Evolutionary conservation across 1,140 invertebrate species (phyloP), one percentile per base, ranked within the genome.

Genomic region (Apis laboriosa): DNA sequence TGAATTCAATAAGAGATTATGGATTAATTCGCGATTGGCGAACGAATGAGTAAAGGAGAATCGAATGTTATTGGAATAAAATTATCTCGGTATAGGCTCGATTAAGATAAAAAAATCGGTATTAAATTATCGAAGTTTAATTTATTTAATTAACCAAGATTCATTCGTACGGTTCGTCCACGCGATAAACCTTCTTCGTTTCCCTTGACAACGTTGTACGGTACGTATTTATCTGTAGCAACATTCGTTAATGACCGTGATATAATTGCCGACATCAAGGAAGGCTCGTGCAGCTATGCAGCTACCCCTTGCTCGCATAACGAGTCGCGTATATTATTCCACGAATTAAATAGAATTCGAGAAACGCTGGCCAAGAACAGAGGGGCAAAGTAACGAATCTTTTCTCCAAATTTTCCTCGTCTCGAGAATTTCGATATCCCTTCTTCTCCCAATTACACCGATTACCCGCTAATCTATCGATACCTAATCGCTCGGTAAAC

Each of bases 201-300:
- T 7, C 60, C 21, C 71, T 49, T 64, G 70, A 74, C 34, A 17
- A 64, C 51, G 60, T 58, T 58, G 68, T 58, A 68, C 15, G 53
- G 19, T 24, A 43, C 34, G 15, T 28, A 53, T 77, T 77, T 68
- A 68, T 24, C 34, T 58, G n/a, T 19, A 24, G 64, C 64, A 53
- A 68, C 75, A 66, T 66, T 77, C 75, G 56, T 77, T 77, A 77
- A 21, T 15, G 15, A 28, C 24, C 63, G 51, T 19, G 51, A 77
- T 64, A 63, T 77, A 67, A 77, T 77, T 77, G 63, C 53, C 60
- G 34, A 43, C 34, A 43, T 43, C 34, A 4, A 43, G 34, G 5
- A 43, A 43, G 34, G 7, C 34, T 43, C 34, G 34, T 43, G 5
- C 34, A 43, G 53, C 9, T 49, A 78, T 67, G 64, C 75, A 28